Base-by-base conservation (phyloP, 2,113 vertebrate genomes). In the Myocastor coypus region DNA sequence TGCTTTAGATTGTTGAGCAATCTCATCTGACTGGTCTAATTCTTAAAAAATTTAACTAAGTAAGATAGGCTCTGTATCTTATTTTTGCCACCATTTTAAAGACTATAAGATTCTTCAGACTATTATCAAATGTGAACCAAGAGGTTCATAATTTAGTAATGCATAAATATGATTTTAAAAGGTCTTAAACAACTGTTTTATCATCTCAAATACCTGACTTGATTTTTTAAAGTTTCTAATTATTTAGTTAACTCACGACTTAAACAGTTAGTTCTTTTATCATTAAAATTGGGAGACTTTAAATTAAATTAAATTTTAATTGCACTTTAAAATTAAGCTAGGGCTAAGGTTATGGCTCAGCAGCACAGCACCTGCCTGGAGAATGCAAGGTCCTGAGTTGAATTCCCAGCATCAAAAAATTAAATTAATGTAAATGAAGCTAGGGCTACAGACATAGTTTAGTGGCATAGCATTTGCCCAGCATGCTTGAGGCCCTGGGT, bases 241-340 rank as follows among this genome's bases (percentile, higher is more conserved):
- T 10, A 82, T 64, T 91, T 82, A 69, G 55, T 17, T 87, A 81
- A 92, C 55, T 87, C 17, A 26, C 88, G 80, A 50, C 22, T 37
- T 46, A 78, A 32, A 50, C 9, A 80, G 34, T 4, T 59, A 91
- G 37, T 7, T 24, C 24, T 87, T 87, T 90, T 57, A 83, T 57
- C 28, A 92, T 71, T 90, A 28, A 91, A 90, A 83, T 52, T 64
- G 20, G 34, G 42, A 34, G 13, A 37, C 78, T n/a, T n/a, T n/a
- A n/a, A n/a, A n/a, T n/a, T n/a, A n/a, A n/a, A n/a, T n/a, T n/a
- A n/a, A n/a, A n/a, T n/a, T n/a, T n/a, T n/a, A n/a, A n/a, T n/a
- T n/a, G n/a, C n/a, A 92, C 71, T 92, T 96, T 87, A 69, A 95
- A 71, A 90, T 64, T 86, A 91, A 83, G 50, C 20, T 40, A 40